Evolutionary conservation across 2,797 vertebrate species (phyloP), one percentile per base, ranked within the genome.

Genomic region (Hapalemur alaotrensis): DNA sequence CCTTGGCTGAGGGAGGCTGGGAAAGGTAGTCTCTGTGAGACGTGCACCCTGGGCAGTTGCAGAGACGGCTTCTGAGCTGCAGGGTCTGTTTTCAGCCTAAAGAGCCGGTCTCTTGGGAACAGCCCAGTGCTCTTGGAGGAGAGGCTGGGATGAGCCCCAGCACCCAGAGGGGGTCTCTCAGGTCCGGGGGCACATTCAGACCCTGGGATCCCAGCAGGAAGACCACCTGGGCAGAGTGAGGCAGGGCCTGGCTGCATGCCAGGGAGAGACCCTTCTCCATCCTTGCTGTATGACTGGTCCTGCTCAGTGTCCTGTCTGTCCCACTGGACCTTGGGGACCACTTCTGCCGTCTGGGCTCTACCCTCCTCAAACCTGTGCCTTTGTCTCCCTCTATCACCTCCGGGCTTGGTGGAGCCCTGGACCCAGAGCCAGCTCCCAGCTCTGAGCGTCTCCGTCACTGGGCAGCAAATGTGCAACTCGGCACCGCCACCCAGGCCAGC

Each of bases 401-500:
- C 0, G 11, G 73, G 46, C 11, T 10, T 2, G 18, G 46, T 76
- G 18, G 11, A 52, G 73, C 46, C 46, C 11, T 22, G 46, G 48
- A 76, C 73, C 5, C 63, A 65, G 63, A 65, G 63, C 63, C 30
- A 65, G 30, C 30, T n/a, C 61, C n/a, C 63, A 65, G 32, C 32
- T 32, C 59, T 63, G 28, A 63, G 28, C 13, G 0, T 32, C 63
- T 18, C 63, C 6, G 0, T 18, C 63, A 25, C 35, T 38, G 79
- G 28, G 13, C 59, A 32, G 48, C 41, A 8, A 22, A 61, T 59
- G 9, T 1, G 7, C 57, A 22, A 28, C 10, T 8, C 5, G 2
- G 15, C 5, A 4, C 2, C 1, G 13, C 23, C n/a, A 0, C 38
- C 25, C 1, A 3, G 25, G 5, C 52, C 23, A 7, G 35, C n/a